A percentile compares a stretch with the other conserved stretches of the same genome.
Conservation (phyloP, 2,113 vertebrate genomes). For the Tiliqua scincoides region DNA sequence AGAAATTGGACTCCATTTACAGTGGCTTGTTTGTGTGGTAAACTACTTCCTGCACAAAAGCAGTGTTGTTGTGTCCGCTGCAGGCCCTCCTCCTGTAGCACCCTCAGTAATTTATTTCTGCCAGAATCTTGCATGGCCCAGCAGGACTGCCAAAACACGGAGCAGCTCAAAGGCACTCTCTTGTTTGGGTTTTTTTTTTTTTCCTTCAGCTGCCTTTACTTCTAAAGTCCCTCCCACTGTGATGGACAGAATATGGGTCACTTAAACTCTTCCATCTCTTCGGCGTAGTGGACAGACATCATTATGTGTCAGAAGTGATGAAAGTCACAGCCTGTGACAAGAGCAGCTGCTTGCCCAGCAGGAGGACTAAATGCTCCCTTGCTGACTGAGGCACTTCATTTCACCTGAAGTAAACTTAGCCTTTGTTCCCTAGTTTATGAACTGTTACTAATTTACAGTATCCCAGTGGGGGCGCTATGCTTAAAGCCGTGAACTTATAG, state of each 20-base stretch:
- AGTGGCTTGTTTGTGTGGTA: not conserved
- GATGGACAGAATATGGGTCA: slow-evolving; percentile 34
- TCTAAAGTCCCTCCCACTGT: slow-evolving; percentile 31
- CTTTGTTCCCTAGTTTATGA: slow-evolving; percentile 39
- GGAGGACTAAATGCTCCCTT: slow-evolving; percentile 7
- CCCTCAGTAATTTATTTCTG: slow-evolving; percentile 19
- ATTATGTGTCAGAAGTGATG: slow-evolving; percentile 39
- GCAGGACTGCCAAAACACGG: not conserved
- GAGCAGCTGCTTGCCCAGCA: slow-evolving; percentile 18
- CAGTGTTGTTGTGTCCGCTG: not conserved
- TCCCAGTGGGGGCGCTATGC: slow-evolving; percentile 34
- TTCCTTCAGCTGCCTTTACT: not conserved
- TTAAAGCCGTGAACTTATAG: slow-evolving; percentile 7
- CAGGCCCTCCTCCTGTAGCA: not conserved
- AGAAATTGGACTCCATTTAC: not conserved
- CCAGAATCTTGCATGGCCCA: not conserved
- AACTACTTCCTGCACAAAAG: slow-evolving; percentile 32
- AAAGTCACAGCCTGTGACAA: slow-evolving; percentile 36
- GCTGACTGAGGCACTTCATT: slow-evolving; percentile 22
- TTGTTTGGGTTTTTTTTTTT: not conserved
- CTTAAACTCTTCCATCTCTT: slow-evolving; percentile 28
- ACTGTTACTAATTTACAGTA: slow-evolving; percentile 46
- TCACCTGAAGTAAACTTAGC: slow-evolving; percentile 50
- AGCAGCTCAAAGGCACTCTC: not conserved
- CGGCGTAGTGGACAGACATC: slow-evolving; percentile 1